A percentile compares a stretch with the other conserved stretches of the same genome.
Evolutionary conservation across 2,888 invertebrate species (phyloP).

Genomic region (Unio delphinus): DNA sequence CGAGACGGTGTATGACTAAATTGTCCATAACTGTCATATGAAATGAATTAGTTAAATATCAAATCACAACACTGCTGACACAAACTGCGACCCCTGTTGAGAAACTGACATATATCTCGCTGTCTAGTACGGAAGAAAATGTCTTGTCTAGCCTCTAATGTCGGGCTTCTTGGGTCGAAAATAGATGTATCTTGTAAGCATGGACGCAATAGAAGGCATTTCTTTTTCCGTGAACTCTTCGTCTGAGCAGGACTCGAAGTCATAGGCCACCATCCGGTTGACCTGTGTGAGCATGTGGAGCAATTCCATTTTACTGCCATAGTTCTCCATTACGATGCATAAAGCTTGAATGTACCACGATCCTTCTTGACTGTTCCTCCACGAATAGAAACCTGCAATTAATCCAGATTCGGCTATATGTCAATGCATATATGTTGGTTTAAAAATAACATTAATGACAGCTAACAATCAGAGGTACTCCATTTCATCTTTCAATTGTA

Average conservation of each 20-base stretch:
- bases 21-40: too few relatives aligned
- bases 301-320: constrained; percentile 84
- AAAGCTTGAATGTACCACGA: constrained; percentile 97
- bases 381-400: constrained; percentile 86
- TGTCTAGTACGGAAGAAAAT: too few relatives aligned
- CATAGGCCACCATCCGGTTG: constrained; percentile 81
- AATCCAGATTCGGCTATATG: neutral
- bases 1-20: too few relatives aligned
- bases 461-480: too few relatives aligned
- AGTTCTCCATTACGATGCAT: constrained; percentile 83
- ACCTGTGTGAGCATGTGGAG: constrained; percentile 87
- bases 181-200: constrained; percentile 79
- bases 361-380: constrained; percentile 93
- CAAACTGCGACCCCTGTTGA: too few relatives aligned
- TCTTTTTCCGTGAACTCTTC: constrained; percentile 78
- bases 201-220: constrained; percentile 91
- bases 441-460: too few relatives aligned
- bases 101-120: too few relatives aligned
- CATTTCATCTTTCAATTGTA: too few relatives aligned
- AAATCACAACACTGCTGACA: too few relatives aligned
- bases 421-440: too few relatives aligned
- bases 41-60: too few relatives aligned
- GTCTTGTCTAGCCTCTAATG: constrained; percentile 35
- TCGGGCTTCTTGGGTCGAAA: constrained; percentile 66
- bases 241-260: constrained; percentile 83